These are phyloP conservation scores for Baccha elongata DNA, from an alignment of 2,888 invertebrate species.

Conservation along the genomic window DNA sequence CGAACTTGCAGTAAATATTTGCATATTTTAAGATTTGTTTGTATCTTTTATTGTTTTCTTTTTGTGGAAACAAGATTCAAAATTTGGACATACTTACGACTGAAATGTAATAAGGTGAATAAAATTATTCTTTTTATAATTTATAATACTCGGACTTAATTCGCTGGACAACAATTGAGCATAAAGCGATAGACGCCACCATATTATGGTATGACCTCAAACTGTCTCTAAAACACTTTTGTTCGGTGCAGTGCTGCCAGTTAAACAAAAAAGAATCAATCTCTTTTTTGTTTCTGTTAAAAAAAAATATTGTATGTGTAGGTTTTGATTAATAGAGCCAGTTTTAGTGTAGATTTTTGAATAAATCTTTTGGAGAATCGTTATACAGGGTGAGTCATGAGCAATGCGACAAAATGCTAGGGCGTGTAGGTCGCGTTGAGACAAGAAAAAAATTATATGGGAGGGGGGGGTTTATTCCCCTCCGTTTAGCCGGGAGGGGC, in stretches of 20 bases:
- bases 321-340: slow-evolving; percentile 68
- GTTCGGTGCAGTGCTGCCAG: slow-evolving; percentile 49
- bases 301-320: slow-evolving; percentile 34
- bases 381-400: slow-evolving; percentile 21
- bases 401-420: no score
- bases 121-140: slow-evolving; percentile 30
- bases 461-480: no score
- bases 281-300: background rate
- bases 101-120: no score
- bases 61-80: slow-evolving; percentile 40
- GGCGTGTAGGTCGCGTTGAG: no score
- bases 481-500: no score
- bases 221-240: slow-evolving; percentile 46
- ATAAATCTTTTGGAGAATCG: slow-evolving; percentile 28
- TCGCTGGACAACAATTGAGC: slow-evolving; percentile 38
- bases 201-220: slow-evolving; percentile 26
- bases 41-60: background rate
- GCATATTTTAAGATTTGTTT: slow-evolving; percentile 51
- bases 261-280: slow-evolving; percentile 31
- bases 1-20: slow-evolving; percentile 65
- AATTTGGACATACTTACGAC: slow-evolving; percentile 62
- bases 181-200: slow-evolving; percentile 22
- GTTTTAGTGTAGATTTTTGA: slow-evolving; percentile 40
- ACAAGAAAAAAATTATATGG: no score
- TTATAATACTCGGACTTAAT: slow-evolving; percentile 32